phyloP scores from a whole-genome alignment of 2,888 invertebrate genomes.

The Ophion ventricosus region DNA sequence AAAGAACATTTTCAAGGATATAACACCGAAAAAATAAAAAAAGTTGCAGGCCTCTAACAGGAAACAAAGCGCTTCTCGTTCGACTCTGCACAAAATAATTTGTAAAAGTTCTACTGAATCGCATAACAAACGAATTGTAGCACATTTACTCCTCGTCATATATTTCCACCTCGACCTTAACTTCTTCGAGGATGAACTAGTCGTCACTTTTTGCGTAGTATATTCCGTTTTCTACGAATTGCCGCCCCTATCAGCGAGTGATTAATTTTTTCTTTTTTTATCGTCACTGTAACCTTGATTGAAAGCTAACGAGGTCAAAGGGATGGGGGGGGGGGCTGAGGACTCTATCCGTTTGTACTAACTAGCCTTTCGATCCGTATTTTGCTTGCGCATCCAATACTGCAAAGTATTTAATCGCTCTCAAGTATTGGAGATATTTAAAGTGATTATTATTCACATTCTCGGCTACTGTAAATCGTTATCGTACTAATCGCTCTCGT shows the following conservation, averaged over 20 bases:
- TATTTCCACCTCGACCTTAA: not conserved
- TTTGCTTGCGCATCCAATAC: slow-evolving; percentile 12
- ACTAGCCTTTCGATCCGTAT: slow-evolving; percentile 36
- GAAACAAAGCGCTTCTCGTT: not conserved
- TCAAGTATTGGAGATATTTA: slow-evolving; percentile 8
- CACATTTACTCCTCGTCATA: not conserved
- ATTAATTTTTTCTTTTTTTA: not conserved
- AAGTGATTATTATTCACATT: slow-evolving; percentile 8
- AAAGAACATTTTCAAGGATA: not conserved
- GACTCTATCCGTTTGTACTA: slow-evolving; percentile 30
- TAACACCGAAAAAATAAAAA: not conserved
- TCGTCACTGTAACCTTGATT: slow-evolving; percentile 45
- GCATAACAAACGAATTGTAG: not conserved
- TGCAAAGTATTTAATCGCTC: slow-evolving; percentile 9
- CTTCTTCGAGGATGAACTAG: not conserved
- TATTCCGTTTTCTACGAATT: not conserved
- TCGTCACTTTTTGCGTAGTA: slow-evolving; percentile 8
- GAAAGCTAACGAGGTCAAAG: slow-evolving; percentile 44
- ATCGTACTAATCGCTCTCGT: not conserved
- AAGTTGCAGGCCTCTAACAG: not conserved
- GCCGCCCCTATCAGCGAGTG: not conserved
- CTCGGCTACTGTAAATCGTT: not conserved
- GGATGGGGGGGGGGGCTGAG: not conserved
- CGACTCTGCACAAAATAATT: not conserved
- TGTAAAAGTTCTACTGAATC: not conserved